A percentile compares a stretch with the other conserved stretches of the same genome.
phyloP scores from a whole-genome alignment of 2,113 vertebrate genomes.

The Phyllostomus discolor region DNA sequence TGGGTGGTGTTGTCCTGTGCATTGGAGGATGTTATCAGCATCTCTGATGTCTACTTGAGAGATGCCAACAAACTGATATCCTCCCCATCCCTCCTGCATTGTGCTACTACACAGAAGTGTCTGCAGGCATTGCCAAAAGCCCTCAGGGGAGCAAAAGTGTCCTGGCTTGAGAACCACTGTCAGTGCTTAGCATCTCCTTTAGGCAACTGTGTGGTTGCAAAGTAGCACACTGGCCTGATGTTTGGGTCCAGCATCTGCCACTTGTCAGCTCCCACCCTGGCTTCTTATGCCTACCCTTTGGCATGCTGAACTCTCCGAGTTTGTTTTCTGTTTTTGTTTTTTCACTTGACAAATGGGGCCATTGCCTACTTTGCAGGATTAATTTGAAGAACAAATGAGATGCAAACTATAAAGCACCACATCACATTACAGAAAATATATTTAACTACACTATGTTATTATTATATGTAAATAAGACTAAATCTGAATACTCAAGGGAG shows the following conservation, averaged over 20 bases:
- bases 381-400: conserved; percentile 19
- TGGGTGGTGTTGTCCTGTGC: accelerated
- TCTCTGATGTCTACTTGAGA: not conserved
- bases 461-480: conserved; percentile 42
- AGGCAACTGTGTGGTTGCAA: not conserved
- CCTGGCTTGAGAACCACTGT: not conserved
- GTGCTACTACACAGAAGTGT: not conserved
- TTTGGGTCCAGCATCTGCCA: not conserved
- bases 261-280: not conserved
- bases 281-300: not conserved
- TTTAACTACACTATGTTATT: conserved; percentile 24
- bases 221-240: not conserved
- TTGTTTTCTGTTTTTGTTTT: not conserved
- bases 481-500: not conserved
- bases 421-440: conserved; percentile 25
- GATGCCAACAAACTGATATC: not conserved
- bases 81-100: not conserved
- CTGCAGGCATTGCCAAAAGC: not conserved
- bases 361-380: conserved; percentile 17
- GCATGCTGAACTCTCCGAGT: not conserved
- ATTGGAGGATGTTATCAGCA: not conserved
- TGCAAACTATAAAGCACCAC: not conserved
- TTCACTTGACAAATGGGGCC: conserved; percentile 17
- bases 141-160: not conserved
- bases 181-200: not conserved